A percentile compares a stretch with the other conserved stretches of the same genome.
Conservation (phyloP, 2,888 invertebrate species). For the Amphipyra tragopoginis region DNA sequence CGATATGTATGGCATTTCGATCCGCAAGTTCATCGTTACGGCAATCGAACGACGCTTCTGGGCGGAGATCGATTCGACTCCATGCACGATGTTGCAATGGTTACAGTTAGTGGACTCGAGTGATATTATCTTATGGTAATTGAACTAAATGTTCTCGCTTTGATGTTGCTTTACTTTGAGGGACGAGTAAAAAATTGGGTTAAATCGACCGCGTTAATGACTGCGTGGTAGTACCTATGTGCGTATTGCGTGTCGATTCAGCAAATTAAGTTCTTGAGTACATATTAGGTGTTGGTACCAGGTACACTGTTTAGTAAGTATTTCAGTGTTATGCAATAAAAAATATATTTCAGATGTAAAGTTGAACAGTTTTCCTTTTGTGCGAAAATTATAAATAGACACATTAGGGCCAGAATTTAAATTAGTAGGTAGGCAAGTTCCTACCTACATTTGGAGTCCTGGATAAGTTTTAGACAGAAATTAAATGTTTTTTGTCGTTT, state of each 20-base stretch:
- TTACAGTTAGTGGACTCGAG: constrained; percentile 78
- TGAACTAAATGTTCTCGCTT: constrained; percentile 72
- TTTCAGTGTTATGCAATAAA: background rate
- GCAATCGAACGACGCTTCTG: constrained; percentile 70
- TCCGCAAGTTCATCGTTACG: constrained; percentile 66
- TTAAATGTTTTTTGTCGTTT: too few relatives aligned
- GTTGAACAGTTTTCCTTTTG: too few relatives aligned
- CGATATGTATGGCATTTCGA: constrained; percentile 68
- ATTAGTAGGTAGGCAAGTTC: too few relatives aligned
- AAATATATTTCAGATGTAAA: too few relatives aligned
- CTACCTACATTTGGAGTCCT: too few relatives aligned
- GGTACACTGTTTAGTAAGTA: background rate
- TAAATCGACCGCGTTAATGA: constrained; percentile 53
- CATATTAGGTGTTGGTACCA: background rate
- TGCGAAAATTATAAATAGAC: too few relatives aligned
- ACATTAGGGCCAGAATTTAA: too few relatives aligned
- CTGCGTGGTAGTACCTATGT: constrained; percentile 30
- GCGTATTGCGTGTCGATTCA: constrained; percentile 42
- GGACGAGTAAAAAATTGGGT: constrained; percentile 51
- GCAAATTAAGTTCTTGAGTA: constrained; percentile 41
- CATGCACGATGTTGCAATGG: constrained; percentile 77
- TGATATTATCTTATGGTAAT: constrained; percentile 79
- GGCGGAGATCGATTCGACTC: constrained; percentile 67
- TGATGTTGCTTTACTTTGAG: constrained; percentile 51
- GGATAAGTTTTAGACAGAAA: too few relatives aligned